Percentiles rank a stretch among this genome's conserved stretches.
phyloP scores from a whole-genome alignment of 2,797 vertebrate species.

The Melanogrammus aeglefinus region DNA sequence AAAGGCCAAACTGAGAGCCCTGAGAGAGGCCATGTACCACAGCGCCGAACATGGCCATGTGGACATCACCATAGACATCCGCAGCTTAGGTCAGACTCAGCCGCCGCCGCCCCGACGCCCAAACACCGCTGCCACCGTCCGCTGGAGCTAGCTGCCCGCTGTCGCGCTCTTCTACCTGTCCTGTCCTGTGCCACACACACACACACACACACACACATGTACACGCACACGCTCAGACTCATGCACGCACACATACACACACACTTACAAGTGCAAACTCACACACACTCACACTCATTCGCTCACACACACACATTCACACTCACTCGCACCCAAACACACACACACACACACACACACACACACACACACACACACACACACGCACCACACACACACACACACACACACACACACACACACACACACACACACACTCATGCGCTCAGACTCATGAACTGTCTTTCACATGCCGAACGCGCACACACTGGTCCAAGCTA shows the following conservation, averaged over 20 bases:
- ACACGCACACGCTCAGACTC: background rate
- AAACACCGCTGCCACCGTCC: conserved; percentile 49
- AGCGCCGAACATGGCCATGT: conserved; percentile 82
- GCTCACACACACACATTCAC: background rate
- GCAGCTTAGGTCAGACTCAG: conserved; percentile 80
- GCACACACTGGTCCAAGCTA: too few species aligned
- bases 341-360: background rate
- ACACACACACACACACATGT: conserved; percentile 14
- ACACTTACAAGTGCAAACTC: background rate
- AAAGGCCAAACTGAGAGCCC: conserved; percentile 79
- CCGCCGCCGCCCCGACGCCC: conserved; percentile 25
- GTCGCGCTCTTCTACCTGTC: conserved; percentile 42
- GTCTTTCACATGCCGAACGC: background rate
- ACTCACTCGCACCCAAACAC: background rate
- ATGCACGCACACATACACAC: background rate
- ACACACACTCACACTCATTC: too few species aligned
- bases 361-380: background rate
- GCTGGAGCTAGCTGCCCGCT: conserved; percentile 45
- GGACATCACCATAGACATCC: conserved; percentile 86
- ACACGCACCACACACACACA: too few species aligned
- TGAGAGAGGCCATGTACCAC: conserved; percentile 85
- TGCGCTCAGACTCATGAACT: background rate
- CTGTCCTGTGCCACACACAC: conserved; percentile 37
- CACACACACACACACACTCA: background rate
- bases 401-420: too few species aligned